Base-by-base conservation (phyloP, 2,888 invertebrate species). In the Drosophila paranaensis region DNA sequence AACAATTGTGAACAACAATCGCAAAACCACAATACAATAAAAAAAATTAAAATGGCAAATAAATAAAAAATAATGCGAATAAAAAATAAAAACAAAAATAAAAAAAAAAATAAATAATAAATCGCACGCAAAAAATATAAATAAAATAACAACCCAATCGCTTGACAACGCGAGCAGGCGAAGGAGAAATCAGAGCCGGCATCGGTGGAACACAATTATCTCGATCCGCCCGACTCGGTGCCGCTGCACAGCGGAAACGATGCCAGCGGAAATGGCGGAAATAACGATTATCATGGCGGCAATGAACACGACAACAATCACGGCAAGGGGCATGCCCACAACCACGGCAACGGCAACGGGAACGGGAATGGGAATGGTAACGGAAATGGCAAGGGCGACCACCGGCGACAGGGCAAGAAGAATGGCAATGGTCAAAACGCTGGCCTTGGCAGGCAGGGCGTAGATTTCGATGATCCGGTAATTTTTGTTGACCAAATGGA, bases 401-500 rank as follows among this genome's bases (percentile, higher is more conserved):
- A 67, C 13, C 71, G 70, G 33, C 74, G 78, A 27, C 84, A 76
- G 16, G 70, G 71, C 42, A 70, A 69, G 58, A 66, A 71, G 55
- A 71, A 63, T 71, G 71, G 72, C 40, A 69, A 55, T 55, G 75
- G 65, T 2, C 54, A 75, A 64, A 75, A 61, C 57, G 61, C 35
- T 72, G 74, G 72, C 69, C 67, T 64, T 62, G 74, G 72, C 57
- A 71, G 70, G 37, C 74, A 70, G 77, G 85, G 88, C 82, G 80
- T 81, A 74, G 92, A 90, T 83, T 91, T 91, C 86, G 91, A 91
- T 81, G 93, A 93, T 87, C 92, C 90, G 85, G 85, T 91, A 82
- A 91, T 92, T 88, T 91, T 91, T 79, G 90, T 91, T 77, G 91
- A 92, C 84, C 91, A 91, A 83, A 93, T 93, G 87, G 93, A 93